A percentile compares a stretch with the other conserved stretches of the same genome.
Evolutionary conservation across 2,113 vertebrate genomes (phyloP).

Genomic region (Crotalus viridis): DNA sequence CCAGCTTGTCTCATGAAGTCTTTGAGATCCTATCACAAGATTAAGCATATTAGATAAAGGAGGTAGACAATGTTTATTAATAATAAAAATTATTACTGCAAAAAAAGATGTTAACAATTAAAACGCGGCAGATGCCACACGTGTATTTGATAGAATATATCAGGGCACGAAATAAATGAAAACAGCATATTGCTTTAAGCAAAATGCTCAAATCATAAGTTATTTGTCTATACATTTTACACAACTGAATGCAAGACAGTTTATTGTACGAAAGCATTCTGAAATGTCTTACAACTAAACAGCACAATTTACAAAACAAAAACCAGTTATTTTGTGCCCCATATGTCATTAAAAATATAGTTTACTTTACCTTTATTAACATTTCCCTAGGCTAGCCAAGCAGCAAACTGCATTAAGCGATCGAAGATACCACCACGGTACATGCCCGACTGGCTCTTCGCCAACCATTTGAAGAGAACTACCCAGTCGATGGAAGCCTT

Average conservation of each 20-base stretch:
- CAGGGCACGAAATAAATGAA: constrained; percentile 79
- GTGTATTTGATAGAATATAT: constrained; percentile 68
- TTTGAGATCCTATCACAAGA: constrained; percentile 94
- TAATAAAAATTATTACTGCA: constrained; percentile 72
- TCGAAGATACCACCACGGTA: constrained; percentile 84
- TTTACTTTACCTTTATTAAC: constrained; percentile 85
- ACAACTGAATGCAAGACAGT: constrained; percentile 60
- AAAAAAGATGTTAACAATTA: constrained; percentile 78
- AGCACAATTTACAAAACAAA: constrained; percentile 71
- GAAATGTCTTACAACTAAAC: constrained; percentile 57
- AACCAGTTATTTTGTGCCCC: constrained; percentile 82
- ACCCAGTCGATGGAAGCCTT: constrained; percentile 85
- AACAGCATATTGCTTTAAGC: constrained; percentile 74
- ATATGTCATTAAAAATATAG: constrained; percentile 81
- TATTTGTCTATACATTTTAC: constrained; percentile 28
- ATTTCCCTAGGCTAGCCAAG: constrained; percentile 87
- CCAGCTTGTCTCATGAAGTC: constrained; percentile 99
- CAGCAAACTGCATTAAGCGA: constrained; percentile 82
- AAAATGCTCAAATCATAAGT: constrained; percentile 71
- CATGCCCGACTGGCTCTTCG: constrained; percentile 88
- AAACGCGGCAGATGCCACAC: constrained; percentile 73
- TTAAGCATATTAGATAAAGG: constrained; percentile 64
- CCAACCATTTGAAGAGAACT: constrained; percentile 84
- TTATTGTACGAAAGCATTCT: constrained; percentile 60
- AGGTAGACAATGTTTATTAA: constrained; percentile 23